Evolutionary conservation across 1,140 invertebrate genomes (phyloP).

Genomic region (Sminthurides bifidus): DNA sequence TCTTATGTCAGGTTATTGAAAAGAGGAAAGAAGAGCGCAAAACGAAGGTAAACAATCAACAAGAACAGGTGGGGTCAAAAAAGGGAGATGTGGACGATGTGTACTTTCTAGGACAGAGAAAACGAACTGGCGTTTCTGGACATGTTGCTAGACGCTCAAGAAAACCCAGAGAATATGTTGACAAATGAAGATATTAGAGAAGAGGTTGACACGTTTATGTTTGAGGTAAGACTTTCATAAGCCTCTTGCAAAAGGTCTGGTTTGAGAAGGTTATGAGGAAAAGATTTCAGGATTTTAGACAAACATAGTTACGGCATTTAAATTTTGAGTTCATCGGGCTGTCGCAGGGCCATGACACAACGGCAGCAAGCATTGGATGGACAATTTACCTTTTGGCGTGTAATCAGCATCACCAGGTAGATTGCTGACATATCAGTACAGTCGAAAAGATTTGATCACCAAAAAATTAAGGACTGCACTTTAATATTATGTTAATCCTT

Average conservation of each 20-base stretch:
- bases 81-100: no score
- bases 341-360: conserved; percentile 3
- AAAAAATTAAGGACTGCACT: background rate
- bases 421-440: background rate
- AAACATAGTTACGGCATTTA: background rate
- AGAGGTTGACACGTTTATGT: conserved; percentile 23
- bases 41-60: no score
- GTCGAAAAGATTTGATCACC: background rate
- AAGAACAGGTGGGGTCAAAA: no score
- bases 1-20: background rate
- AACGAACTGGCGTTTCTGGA: conserved; percentile 5
- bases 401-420: conserved; percentile 60
- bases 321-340: background rate
- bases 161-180: background rate
- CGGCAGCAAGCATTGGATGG: conserved; percentile 51
- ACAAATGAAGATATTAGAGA: conserved; percentile 16
- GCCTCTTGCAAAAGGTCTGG: background rate
- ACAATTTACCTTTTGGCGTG: conserved; percentile 67
- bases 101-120: background rate
- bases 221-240: no score
- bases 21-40: background rate
- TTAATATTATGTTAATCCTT: background rate
- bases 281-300: background rate
- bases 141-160: background rate
- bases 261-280: background rate